Evolutionary conservation across 2,113 vertebrate species (phyloP).

Genomic region (Phyllostomus hastatus): DNA sequence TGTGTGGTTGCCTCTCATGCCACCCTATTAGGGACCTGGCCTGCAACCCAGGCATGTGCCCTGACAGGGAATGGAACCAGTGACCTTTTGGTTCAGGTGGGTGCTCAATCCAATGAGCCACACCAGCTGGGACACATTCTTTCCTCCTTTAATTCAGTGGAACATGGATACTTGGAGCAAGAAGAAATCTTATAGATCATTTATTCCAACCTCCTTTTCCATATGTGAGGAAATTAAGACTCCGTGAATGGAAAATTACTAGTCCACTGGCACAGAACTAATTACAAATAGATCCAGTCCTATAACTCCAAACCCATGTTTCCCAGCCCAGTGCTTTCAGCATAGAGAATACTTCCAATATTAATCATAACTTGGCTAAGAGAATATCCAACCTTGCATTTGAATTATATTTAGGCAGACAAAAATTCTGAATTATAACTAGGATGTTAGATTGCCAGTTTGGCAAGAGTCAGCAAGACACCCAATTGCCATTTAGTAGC

Average conservation of each 20-base stretch:
- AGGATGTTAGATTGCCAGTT: conserved; percentile 7
- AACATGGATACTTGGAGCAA: background rate
- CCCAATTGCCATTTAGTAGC: background rate
- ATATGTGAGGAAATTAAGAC: background rate
- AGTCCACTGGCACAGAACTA: background rate
- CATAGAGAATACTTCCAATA: background rate
- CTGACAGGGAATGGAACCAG: too few species aligned
- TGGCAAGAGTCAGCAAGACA: background rate
- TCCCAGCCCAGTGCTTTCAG: background rate
- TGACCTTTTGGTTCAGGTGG: too few species aligned
- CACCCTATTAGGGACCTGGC: too few species aligned
- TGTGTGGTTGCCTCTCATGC: too few species aligned
- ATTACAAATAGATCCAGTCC: background rate
- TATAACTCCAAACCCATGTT: background rate
- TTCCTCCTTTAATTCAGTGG: background rate
- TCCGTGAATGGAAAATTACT: background rate
- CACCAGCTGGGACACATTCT: background rate
- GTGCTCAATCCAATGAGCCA: too few species aligned
- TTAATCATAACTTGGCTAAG: background rate
- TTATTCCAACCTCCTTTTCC: background rate
- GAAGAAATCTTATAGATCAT: background rate
- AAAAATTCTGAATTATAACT: conserved; percentile 42
- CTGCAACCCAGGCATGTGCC: too few species aligned
- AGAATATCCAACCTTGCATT: background rate
- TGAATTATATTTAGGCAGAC: conserved; percentile 5